These are phyloP conservation scores for Caradrina kadenii DNA, from an alignment of 2,888 invertebrate genomes.

Conservation along the genomic window DNA sequence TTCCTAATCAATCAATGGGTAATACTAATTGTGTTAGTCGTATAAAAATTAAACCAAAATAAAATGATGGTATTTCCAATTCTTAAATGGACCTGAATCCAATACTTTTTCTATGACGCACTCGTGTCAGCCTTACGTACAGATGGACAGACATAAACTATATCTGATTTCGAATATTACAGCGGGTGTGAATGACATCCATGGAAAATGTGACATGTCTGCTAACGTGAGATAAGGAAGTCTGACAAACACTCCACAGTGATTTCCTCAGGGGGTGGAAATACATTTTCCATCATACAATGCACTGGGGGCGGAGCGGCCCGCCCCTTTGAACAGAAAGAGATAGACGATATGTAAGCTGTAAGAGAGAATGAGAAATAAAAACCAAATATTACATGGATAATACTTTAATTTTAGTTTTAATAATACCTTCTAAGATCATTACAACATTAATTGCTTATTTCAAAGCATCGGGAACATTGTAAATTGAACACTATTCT, in stretches of 20 bases:
- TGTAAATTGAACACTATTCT: too few species aligned
- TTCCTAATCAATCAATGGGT: too few species aligned
- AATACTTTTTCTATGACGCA: too few species aligned
- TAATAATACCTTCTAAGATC: not conserved
- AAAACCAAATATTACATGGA: conserved; percentile 11
- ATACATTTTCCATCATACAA: conserved; percentile 31
- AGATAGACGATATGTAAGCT: not conserved
- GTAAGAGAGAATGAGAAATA: conserved; percentile 26
- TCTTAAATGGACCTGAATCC: too few species aligned
- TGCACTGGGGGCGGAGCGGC: conserved; percentile 28
- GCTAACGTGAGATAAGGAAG: conserved; percentile 42
- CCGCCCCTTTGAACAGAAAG: conserved; percentile 41
- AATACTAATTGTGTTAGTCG: too few species aligned
- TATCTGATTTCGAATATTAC: not conserved
- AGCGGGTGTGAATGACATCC: not conserved
- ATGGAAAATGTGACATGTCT: conserved; percentile 22
- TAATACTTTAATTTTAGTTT: not conserved
- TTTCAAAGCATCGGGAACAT: not conserved
- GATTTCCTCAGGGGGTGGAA: conserved; percentile 26
- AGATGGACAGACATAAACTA: not conserved
- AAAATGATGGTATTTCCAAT: too few species aligned
- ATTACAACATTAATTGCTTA: not conserved
- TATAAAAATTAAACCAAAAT: too few species aligned
- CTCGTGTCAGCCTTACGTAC: not conserved
- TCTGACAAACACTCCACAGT: conserved; percentile 19